Conservation (phyloP, 2,888 invertebrate species). For the Scaeva pyrastri region DNA sequence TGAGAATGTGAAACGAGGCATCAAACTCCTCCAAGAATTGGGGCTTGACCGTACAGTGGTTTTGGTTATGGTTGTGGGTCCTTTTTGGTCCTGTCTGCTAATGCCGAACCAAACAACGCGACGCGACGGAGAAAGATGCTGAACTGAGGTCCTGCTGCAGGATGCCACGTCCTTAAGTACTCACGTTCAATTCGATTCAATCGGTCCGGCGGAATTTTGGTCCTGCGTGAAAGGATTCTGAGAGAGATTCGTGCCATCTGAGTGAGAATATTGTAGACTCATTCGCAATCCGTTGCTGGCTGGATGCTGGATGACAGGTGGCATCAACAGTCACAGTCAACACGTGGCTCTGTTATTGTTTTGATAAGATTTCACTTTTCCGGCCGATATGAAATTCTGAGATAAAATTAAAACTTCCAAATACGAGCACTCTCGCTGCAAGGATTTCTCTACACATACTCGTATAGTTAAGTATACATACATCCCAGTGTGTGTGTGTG, state of each 20-base stretch:
- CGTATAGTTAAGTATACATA: slow-evolving; percentile 43
- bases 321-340: not conserved
- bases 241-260: slow-evolving; percentile 35
- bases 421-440: slow-evolving; percentile 69
- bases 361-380: slow-evolving; percentile 67
- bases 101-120: slow-evolving; percentile 44
- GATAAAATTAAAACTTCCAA: not conserved
- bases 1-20: not conserved
- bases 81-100: not conserved
- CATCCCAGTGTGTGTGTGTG: not conserved
- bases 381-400: slow-evolving; percentile 9
- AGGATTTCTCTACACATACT: no score
- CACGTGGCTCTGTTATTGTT: slow-evolving; percentile 71
- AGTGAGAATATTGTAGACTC: slow-evolving; percentile 32
- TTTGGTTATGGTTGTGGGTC: no score
- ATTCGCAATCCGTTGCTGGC: not conserved
- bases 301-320: not conserved
- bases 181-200: slow-evolving; percentile 65
- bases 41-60: not conserved
- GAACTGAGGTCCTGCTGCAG: slow-evolving; percentile 60
- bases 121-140: slow-evolving; percentile 27
- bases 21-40: slow-evolving; percentile 13
- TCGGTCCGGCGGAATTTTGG: slow-evolving; percentile 51
- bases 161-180: slow-evolving; percentile 37
- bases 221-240: slow-evolving; percentile 59